Evolutionary conservation across 2,888 invertebrate genomes (phyloP).

Genomic region (Antheraea assamensis): DNA sequence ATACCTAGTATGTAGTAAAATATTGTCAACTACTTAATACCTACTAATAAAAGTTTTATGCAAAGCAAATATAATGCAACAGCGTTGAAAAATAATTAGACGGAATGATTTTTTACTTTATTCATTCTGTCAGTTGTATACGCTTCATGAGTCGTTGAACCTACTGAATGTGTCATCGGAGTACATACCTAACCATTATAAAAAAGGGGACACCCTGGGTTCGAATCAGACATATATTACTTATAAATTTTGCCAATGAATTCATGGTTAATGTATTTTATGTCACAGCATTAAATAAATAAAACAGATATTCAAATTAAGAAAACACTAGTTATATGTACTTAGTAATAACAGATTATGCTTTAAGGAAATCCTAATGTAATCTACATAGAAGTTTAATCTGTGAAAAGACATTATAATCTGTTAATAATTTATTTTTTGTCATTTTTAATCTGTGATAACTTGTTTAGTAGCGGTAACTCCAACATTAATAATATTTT

Average conservation of each 20-base stretch:
- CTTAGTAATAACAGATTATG: background rate
- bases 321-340: background rate
- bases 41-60: background rate
- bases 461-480: background rate
- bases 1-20: no score
- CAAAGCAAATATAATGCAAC: background rate
- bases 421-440: background rate
- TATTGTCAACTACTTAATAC: background rate
- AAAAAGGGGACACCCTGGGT: conserved; percentile 7
- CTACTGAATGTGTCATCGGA: background rate
- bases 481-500: background rate
- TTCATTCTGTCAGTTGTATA: background rate
- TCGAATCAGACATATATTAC: background rate
- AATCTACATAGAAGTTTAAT: background rate
- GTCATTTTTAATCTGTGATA: background rate
- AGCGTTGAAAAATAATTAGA: background rate
- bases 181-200: background rate
- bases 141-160: background rate
- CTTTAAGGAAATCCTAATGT: conserved; percentile 4
- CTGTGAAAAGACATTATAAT: background rate
- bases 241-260: background rate
- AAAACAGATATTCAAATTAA: background rate
- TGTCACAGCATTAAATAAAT: background rate
- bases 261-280: background rate
- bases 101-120: background rate